Percentiles rank a stretch among this genome's conserved stretches.
Conservation (phyloP, 2,888 invertebrate species). For the Nomada hirtipes region DNA sequence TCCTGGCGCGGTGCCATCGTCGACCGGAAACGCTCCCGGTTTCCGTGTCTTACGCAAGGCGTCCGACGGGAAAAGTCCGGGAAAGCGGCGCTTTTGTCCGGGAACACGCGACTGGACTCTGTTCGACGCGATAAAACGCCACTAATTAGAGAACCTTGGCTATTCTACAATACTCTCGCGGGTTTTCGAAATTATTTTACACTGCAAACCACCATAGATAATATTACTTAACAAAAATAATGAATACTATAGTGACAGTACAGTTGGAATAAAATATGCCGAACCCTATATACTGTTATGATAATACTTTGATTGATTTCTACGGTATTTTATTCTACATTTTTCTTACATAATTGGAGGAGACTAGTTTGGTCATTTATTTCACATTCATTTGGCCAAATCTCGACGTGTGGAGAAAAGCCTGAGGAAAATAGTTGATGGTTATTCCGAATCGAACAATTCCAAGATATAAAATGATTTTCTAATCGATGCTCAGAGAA, state of each 20-base stretch:
- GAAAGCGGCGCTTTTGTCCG: constrained; percentile 49
- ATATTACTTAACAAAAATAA: too few relatives aligned
- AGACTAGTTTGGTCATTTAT: too few relatives aligned
- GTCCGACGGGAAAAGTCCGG: constrained; percentile 44
- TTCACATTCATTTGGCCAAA: too few relatives aligned
- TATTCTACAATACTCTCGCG: constrained; percentile 36
- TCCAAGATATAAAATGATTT: too few relatives aligned
- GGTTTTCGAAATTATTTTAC: constrained; percentile 29
- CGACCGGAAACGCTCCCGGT: constrained; percentile 54
- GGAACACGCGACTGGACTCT: constrained; percentile 17
- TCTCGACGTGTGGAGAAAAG: too few relatives aligned
- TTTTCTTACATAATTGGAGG: too few relatives aligned
- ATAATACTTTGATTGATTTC: not conserved
- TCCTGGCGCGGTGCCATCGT: constrained; percentile 57
- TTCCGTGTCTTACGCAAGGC: constrained; percentile 61
- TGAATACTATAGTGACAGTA: too few relatives aligned
- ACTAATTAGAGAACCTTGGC: constrained; percentile 64
- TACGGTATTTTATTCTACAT: not conserved
- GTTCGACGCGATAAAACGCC: constrained; percentile 51
- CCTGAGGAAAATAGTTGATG: too few relatives aligned
- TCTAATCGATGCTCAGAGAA: too few relatives aligned
- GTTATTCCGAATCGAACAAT: too few relatives aligned
- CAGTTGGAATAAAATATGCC: too few relatives aligned
- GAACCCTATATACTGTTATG: not conserved
- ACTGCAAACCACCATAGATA: too few relatives aligned